Evolutionary conservation across 1,140 invertebrate species (phyloP).

Genomic region (Venturia canescens): DNA sequence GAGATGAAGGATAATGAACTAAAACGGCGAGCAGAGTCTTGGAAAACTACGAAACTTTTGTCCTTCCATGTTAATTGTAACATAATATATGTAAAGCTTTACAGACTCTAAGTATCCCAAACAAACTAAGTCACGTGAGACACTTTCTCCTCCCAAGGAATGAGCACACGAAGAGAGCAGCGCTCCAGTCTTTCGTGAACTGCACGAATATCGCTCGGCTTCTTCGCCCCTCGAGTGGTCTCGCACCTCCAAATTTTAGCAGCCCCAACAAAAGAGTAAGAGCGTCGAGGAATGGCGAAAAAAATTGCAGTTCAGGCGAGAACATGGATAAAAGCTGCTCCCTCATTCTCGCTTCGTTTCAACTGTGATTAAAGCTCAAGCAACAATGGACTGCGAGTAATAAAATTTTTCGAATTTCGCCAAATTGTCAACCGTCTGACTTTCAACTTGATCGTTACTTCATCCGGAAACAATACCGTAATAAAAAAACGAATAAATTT

Average conservation of each 20-base stretch:
- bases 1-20: slow-evolving; percentile 21
- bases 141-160: not conserved
- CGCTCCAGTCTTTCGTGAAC: not conserved
- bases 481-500: too few species aligned
- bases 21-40: slow-evolving; percentile 16
- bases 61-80: slow-evolving; percentile 62
- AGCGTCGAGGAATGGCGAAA: too few species aligned
- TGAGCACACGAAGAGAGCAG: not conserved
- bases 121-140: slow-evolving; percentile 45
- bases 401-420: too few species aligned
- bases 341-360: slow-evolving; percentile 47
- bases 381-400: slow-evolving; percentile 59
- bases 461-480: too few species aligned
- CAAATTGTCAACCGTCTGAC: too few species aligned
- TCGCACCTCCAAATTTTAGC: not conserved
- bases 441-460: too few species aligned
- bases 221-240: not conserved
- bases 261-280: too few species aligned
- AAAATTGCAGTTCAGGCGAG: not conserved
- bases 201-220: not conserved
- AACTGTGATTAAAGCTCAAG: slow-evolving; percentile 51
- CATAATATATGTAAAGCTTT: slow-evolving; percentile 63
- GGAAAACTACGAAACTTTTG: slow-evolving; percentile 57
- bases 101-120: slow-evolving; percentile 44
- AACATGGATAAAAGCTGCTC: slow-evolving; percentile 26